Evolutionary conservation across 1,140 invertebrate genomes (phyloP).

Genomic region (Ridgeia piscesae): DNA sequence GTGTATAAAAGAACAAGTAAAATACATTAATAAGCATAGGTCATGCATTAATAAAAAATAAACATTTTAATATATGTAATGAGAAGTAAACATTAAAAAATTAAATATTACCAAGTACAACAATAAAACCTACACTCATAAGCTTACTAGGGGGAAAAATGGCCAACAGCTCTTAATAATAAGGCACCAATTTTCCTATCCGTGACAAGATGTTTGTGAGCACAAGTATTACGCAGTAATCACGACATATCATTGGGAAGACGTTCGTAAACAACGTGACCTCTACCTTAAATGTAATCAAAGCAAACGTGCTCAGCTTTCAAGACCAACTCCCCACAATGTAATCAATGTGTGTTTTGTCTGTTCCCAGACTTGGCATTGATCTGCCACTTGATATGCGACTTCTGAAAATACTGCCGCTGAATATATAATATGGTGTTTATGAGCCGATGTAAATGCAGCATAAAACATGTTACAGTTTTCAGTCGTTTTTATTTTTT

Average conservation of each 20-base stretch:
- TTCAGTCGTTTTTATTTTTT: too few relatives aligned
- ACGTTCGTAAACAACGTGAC: neutral
- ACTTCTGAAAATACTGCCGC: neutral
- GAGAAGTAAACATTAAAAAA: neutral
- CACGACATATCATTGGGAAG: neutral
- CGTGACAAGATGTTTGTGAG: neutral
- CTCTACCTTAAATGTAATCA: neutral
- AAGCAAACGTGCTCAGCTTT: neutral
- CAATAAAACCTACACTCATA: neutral
- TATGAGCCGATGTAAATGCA: neutral
- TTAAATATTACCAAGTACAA: too few relatives aligned
- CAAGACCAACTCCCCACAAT: neutral
- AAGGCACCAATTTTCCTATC: neutral
- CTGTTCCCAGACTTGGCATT: neutral
- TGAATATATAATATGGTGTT: neutral
- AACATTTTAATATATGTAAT: too few relatives aligned
- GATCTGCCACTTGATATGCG: neutral
- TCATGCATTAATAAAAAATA: too few relatives aligned
- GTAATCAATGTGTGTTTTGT: neutral
- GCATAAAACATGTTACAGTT: neutral
- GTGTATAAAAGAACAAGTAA: too few relatives aligned
- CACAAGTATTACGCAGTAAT: neutral
- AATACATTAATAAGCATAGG: too few relatives aligned
- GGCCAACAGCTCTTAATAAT: neutral
- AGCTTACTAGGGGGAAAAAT: neutral